These are phyloP conservation scores for Pogonomyrmex californicus DNA, from an alignment of 1,140 invertebrate genomes.

Conservation along the genomic window DNA sequence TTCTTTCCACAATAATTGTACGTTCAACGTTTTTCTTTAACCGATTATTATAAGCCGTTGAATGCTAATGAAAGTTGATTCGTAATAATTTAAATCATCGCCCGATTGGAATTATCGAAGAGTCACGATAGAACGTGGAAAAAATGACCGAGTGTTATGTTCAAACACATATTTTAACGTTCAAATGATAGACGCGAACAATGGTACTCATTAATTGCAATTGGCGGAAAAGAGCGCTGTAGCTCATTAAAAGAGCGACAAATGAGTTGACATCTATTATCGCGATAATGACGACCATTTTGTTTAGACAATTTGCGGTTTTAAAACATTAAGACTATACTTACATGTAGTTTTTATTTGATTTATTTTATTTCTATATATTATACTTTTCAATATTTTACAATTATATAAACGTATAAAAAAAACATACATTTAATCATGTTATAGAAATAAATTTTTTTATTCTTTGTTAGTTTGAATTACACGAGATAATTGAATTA, in stretches of 20 bases:
- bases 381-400: neutral
- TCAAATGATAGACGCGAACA: conserved; percentile 41
- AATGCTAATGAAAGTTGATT: neutral
- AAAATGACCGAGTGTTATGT: neutral
- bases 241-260: conserved; percentile 34
- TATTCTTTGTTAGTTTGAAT: neutral
- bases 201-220: conserved; percentile 42
- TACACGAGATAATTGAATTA: neutral
- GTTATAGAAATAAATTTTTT: neutral
- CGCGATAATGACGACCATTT: conserved; percentile 26
- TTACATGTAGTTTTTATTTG: neutral
- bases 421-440: neutral
- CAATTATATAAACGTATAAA: neutral
- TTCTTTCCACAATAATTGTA: neutral
- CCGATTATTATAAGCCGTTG: neutral
- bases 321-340: neutral
- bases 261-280: conserved; percentile 29
- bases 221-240: conserved; percentile 9
- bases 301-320: conserved; percentile 15
- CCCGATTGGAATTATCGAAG: conserved; percentile 1
- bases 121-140: conserved; percentile 2
- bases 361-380: neutral
- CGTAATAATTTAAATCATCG: conserved; percentile 17
- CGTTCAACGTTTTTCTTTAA: neutral
- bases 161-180: conserved; percentile 1